Conservation (phyloP, 2,797 vertebrate genomes). For the Anniella stebbinsi region DNA sequence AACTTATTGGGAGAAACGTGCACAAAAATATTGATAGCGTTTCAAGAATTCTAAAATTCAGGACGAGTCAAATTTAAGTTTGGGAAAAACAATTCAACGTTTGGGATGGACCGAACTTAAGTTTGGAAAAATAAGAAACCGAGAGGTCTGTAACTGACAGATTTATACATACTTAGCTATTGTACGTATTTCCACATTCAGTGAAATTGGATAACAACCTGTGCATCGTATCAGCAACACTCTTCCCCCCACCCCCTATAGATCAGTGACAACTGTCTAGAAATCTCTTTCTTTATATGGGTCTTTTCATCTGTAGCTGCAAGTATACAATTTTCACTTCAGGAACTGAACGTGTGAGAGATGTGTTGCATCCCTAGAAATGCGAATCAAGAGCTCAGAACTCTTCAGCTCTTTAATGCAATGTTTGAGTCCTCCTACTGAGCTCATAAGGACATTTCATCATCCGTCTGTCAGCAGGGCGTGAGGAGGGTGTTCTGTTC, state of each 20-base stretch:
- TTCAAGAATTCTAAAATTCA: too few relatives aligned
- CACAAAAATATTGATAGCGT: too few relatives aligned
- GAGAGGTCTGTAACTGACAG: too few relatives aligned
- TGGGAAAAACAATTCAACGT: too few relatives aligned
- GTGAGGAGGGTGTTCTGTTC: background rate
- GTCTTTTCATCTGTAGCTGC: too few relatives aligned
- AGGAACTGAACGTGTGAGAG: background rate
- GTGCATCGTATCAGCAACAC: too few relatives aligned
- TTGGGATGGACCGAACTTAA: too few relatives aligned
- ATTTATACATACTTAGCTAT: too few relatives aligned
- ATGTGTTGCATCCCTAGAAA: background rate
- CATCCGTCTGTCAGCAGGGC: background rate
- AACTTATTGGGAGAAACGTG: too few relatives aligned
- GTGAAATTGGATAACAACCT: background rate
- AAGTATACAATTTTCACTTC: background rate
- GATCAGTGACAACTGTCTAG: background rate
- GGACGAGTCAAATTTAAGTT: too few relatives aligned
- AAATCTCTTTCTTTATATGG: background rate
- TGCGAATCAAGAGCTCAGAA: background rate
- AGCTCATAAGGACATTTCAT: background rate
- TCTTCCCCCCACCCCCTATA: background rate
- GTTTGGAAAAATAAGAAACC: too few relatives aligned
- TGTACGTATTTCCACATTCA: background rate
- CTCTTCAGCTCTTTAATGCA: too few relatives aligned
- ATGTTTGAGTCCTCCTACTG: background rate